These are phyloP conservation scores for Elmis aenea DNA, from an alignment of 2,888 invertebrate species.

Conservation along the genomic window DNA sequence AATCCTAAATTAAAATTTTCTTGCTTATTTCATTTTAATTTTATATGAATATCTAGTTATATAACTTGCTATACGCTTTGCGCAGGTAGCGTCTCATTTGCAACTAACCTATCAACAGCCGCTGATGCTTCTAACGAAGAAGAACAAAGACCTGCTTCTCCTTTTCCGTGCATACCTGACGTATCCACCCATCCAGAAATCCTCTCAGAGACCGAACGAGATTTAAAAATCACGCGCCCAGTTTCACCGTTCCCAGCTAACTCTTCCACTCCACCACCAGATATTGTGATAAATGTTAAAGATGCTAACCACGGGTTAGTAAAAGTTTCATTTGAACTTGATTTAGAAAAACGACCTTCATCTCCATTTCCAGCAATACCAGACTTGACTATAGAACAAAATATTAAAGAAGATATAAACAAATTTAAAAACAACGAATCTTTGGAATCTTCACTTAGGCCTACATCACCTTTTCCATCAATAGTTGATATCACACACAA, in stretches of 20 bases:
- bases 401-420: conserved; percentile 36
- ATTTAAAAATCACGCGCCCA: conserved; percentile 13
- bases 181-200: conserved; percentile 30
- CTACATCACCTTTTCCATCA: conserved; percentile 36
- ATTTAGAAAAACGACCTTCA: conserved; percentile 2
- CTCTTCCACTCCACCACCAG: conserved; percentile 20
- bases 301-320: background rate
- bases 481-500: conserved; percentile 37
- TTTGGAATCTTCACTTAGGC: conserved; percentile 17
- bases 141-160: conserved; percentile 27
- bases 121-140: conserved; percentile 16
- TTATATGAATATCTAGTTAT: background rate
- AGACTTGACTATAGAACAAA: conserved; percentile 34
- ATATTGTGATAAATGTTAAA: too few relatives aligned
- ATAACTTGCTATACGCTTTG: conserved; percentile 1
- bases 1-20: conserved; percentile 1
- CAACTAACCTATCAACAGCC: conserved; percentile 31
- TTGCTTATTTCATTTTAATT: conserved; percentile 3
- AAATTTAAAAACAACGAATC: conserved; percentile 28
- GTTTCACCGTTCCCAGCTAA: conserved; percentile 11
- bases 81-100: conserved; percentile 36
- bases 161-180: conserved; percentile 40
- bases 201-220: conserved; percentile 16
- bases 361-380: conserved; percentile 40
- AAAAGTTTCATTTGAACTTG: background rate